Evolutionary conservation across 2,113 vertebrate genomes (phyloP), one percentile per base, ranked within the genome.

Genomic region (Marmota flaviventris): DNA sequence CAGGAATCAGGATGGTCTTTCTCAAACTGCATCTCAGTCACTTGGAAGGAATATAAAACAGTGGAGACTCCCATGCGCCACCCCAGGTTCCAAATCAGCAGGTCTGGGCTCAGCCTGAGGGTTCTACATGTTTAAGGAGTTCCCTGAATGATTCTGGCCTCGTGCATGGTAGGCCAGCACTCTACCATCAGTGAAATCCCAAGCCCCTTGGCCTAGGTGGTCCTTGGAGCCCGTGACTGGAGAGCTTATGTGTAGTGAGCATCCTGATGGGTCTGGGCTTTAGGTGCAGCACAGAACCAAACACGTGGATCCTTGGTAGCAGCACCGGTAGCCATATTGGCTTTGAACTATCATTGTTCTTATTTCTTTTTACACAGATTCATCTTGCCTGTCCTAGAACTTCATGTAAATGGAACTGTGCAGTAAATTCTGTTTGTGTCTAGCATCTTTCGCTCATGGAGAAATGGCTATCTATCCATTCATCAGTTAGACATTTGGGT

Each of bases 311-410:
- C 10, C 65, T 84, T 17, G 22, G n/a, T 0, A 4, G 29, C 51
- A 2, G n/a, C 22, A n/a, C 24, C 12, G 32, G 48, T 37, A 39
- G 58, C 69, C 39, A 32, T 1, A 2, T 25, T 20, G 27, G 29
- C 67, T 61, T 84, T 53, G 42, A 5, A 85, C 37, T 24, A 42
- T 72, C 65, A 65, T 7, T 85, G 3, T 69, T 85, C 45, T 95
- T 89, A 18, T 56, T 89, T 53, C 29, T 63, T 73, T 93, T 89
- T 69, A 85, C n/a, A 10, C 63, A 93, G 34, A 89, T 75, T 48
- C 25, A 34, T 84, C 77, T 93, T 45, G 16, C 51, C 56, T 95
- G 29, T 67, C 84, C 29, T 86, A 78, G 34, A 56, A 90, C 5
- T 85, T 89, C 56, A 32, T 69, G 48, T 61, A 78, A 78, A 42